Evolutionary conservation across 2,888 invertebrate genomes (phyloP).

Genomic region (Apomyelois bistriatella): DNA sequence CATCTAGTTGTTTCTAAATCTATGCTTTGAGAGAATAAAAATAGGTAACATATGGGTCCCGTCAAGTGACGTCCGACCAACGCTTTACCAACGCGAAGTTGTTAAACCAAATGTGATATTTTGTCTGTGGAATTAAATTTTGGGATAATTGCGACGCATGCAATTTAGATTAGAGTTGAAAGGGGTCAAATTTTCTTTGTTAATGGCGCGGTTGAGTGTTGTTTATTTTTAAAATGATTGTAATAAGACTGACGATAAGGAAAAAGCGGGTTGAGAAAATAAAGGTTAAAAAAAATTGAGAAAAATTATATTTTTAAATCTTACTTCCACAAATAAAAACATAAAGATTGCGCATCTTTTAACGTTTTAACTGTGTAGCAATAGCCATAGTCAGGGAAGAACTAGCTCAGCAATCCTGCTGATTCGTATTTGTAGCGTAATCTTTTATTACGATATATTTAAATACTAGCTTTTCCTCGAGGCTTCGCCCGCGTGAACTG

Average conservation of each 20-base stretch:
- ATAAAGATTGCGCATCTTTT: too few species aligned
- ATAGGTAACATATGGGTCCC: conserved; percentile 5
- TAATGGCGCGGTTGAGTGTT: neutral
- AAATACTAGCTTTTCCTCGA: too few species aligned
- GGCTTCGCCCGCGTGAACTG: too few species aligned
- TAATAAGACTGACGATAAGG: neutral
- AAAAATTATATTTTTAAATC: too few species aligned
- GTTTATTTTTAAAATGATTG: neutral
- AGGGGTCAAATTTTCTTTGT: conserved; percentile 13
- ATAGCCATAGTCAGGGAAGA: too few species aligned
- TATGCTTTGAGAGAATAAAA: conserved; percentile 1
- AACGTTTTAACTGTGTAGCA: too few species aligned
- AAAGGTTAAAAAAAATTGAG: neutral
- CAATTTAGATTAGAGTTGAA: conserved; percentile 17
- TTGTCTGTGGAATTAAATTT: conserved; percentile 14
- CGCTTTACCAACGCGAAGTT: conserved; percentile 14
- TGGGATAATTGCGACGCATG: conserved; percentile 18
- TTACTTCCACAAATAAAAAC: too few species aligned
- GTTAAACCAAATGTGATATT: conserved; percentile 15
- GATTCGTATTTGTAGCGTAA: too few species aligned
- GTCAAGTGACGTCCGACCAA: conserved; percentile 9
- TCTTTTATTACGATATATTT: too few species aligned
- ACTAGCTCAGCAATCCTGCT: too few species aligned
- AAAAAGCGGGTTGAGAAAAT: neutral
- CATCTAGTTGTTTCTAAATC: neutral